phyloP scores from a whole-genome alignment of 92 coral and sea anemone genomes.

The Actinostola sp. region DNA sequence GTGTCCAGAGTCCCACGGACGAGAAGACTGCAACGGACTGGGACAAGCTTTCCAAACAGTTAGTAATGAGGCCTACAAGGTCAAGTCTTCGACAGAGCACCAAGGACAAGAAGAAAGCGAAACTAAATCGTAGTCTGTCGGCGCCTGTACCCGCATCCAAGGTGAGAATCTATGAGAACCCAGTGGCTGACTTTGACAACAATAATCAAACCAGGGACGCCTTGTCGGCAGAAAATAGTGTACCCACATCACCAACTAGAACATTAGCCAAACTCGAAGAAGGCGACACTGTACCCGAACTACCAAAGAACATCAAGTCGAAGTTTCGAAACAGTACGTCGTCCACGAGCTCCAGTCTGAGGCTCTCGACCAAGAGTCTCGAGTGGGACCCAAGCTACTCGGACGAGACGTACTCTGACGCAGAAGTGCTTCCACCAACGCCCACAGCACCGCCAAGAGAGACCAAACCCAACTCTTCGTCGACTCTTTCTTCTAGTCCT shows the following conservation, averaged over 20 bases:
- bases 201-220: conserved; percentile 25
- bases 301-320: conserved; percentile 82
- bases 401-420: conserved; percentile 78
- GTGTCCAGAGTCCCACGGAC: conserved; percentile 15
- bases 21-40: conserved; percentile 53
- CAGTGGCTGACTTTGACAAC: conserved; percentile 54
- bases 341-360: conserved; percentile 70
- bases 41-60: conserved; percentile 73
- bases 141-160: conserved; percentile 49
- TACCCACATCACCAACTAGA: conserved; percentile 65
- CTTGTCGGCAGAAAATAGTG: conserved; percentile 13
- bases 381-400: conserved; percentile 95
- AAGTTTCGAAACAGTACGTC: conserved; percentile 75
- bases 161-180: conserved; percentile 84
- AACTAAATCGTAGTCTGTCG: conserved; percentile 48
- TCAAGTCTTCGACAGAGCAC: conserved; percentile 61
- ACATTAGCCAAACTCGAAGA: conserved; percentile 79
- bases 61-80: conserved; percentile 61
- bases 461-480: conserved; percentile 46
- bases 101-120: conserved; percentile 77
- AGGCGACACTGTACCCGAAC: conserved; percentile 85
- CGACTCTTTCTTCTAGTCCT: conserved; percentile 68
- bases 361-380: conserved; percentile 74
- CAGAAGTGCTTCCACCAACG: conserved; percentile 86
- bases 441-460: conserved; percentile 83